Percentiles rank a stretch among this genome's conserved stretches.
Conservation (phyloP, 2,888 invertebrate species). For the Flexamia atlantica region DNA sequence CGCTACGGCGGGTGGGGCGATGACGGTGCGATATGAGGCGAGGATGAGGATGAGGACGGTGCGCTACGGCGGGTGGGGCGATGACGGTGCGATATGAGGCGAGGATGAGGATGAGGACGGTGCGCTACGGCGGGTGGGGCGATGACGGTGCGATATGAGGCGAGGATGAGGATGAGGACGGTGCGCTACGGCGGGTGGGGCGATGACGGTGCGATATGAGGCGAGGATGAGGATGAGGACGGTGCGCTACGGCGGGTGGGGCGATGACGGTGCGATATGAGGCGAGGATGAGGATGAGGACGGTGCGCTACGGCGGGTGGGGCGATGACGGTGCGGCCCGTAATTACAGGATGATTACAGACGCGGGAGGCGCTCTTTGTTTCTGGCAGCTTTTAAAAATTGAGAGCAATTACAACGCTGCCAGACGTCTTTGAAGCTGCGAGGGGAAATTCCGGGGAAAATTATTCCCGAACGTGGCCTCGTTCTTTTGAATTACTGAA, state of each 20-base stretch:
- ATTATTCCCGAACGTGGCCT: constrained; percentile 20
- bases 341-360: constrained; percentile 36
- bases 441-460: not conserved
- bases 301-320: not conserved
- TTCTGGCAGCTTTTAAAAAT: constrained; percentile 45
- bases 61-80: too few species aligned
- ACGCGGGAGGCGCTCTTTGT: constrained; percentile 31
- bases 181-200: too few species aligned
- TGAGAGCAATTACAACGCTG: constrained; percentile 32
- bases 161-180: too few species aligned
- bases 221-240: not conserved
- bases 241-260: not conserved
- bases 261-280: too few species aligned
- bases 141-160: too few species aligned
- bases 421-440: constrained; percentile 34
- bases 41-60: too few species aligned
- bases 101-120: too few species aligned
- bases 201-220: too few species aligned
- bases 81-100: too few species aligned
- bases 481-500: not conserved
- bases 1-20: too few species aligned
- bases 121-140: too few species aligned
- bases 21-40: too few species aligned
- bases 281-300: not conserved
- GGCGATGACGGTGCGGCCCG: not conserved